These are phyloP conservation scores for Drosophila sechellia DNA, from an alignment of 1,140 invertebrate genomes.

Conservation along the genomic window DNA sequence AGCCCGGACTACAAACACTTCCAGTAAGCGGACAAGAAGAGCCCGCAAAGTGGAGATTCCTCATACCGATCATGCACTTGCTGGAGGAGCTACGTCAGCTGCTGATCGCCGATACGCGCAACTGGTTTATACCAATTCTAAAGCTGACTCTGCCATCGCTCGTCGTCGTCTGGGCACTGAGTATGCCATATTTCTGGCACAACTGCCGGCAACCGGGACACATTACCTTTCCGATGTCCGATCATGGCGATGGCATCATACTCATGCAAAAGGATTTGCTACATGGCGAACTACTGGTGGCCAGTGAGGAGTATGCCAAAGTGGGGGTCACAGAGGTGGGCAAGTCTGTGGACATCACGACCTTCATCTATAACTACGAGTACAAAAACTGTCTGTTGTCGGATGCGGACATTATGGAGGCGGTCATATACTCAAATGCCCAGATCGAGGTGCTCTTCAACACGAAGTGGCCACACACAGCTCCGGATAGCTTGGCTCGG, in stretches of 20 bases:
- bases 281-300: background rate
- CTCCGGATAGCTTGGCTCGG: conserved; percentile 38
- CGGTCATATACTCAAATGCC: conserved; percentile 18
- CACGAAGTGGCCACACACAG: conserved; percentile 10
- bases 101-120: background rate
- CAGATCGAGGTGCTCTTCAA: conserved; percentile 38
- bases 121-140: background rate
- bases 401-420: conserved; percentile 21
- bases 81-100: background rate
- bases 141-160: background rate
- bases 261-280: background rate
- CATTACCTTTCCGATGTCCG: background rate
- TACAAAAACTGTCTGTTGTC: background rate
- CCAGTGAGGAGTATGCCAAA: conserved; percentile 9
- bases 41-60: background rate
- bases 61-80: background rate
- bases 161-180: conserved; percentile 4
- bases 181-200: background rate
- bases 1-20: too few relatives aligned
- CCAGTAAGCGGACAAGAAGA: accelerated
- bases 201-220: too few relatives aligned
- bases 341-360: background rate
- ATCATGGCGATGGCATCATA: background rate
- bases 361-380: conserved; percentile 7
- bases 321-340: conserved; percentile 8